Evolutionary conservation across 2,888 invertebrate species (phyloP).

Genomic region (Eugnorisma glareosa): DNA sequence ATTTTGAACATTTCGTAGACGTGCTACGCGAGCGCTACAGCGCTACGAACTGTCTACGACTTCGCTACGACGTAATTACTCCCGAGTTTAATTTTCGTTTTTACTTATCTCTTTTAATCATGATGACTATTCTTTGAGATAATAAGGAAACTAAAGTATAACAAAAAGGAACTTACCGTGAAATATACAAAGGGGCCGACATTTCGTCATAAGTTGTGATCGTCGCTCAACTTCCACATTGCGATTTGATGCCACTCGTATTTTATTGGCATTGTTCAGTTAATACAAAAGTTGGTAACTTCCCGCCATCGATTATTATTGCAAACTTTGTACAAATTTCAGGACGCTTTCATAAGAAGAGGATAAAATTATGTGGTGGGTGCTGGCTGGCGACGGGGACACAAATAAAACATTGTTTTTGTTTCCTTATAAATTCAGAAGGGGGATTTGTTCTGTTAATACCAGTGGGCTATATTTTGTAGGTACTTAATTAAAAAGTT

Average conservation of each 20-base stretch:
- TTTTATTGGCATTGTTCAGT: slow-evolving; percentile 76
- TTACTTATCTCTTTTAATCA: slow-evolving; percentile 47
- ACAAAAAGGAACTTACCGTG: slow-evolving; percentile 29
- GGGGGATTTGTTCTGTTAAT: slow-evolving; percentile 74
- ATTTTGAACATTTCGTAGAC: slow-evolving; percentile 56
- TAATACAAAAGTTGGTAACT: slow-evolving; percentile 79
- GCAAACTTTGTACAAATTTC: slow-evolving; percentile 75
- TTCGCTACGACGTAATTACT: slow-evolving; percentile 63
- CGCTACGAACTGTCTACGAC: slow-evolving; percentile 63
- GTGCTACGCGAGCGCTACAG: slow-evolving; percentile 61
- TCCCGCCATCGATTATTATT: slow-evolving; percentile 80
- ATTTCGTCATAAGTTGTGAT: slow-evolving; percentile 51
- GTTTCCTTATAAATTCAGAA: slow-evolving; percentile 75
- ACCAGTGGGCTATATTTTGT: slow-evolving; percentile 65
- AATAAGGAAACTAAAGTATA: slow-evolving; percentile 46
- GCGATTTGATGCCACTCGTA: slow-evolving; percentile 68
- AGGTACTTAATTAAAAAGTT: slow-evolving; percentile 22
- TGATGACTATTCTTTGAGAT: slow-evolving; percentile 43
- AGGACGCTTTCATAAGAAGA: slow-evolving; percentile 76
- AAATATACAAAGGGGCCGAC: slow-evolving; percentile 49
- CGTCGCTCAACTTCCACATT: slow-evolving; percentile 45
- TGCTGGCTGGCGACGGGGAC: slow-evolving; percentile 63
- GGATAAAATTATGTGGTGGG: slow-evolving; percentile 77
- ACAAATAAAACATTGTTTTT: slow-evolving; percentile 76
- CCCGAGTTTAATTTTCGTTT: slow-evolving; percentile 62